Evolutionary conservation across 37 sponge, comb jelly and placozoan species (phyloP).

Genomic region (Hexactinellida sp.): DNA sequence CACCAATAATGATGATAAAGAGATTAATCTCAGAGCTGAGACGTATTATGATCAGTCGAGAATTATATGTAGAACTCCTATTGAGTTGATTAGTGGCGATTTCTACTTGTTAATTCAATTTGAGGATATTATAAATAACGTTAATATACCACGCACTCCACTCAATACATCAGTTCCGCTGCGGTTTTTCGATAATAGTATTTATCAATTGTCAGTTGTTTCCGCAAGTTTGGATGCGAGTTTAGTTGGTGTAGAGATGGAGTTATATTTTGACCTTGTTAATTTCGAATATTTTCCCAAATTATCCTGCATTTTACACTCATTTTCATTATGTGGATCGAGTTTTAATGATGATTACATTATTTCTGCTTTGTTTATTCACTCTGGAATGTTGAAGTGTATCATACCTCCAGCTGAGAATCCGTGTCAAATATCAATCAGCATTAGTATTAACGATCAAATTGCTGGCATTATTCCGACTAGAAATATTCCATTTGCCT

Average conservation of each 20-base stretch:
- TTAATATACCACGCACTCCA: background rate
- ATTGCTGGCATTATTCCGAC: conserved; percentile 28
- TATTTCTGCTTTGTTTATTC: conserved; percentile 27
- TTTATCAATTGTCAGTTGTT: background rate
- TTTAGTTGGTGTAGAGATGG: background rate
- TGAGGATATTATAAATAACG: background rate
- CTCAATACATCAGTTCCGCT: background rate
- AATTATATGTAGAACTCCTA: background rate
- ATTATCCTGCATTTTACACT: background rate
- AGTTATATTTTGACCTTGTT: background rate
- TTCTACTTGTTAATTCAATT: background rate
- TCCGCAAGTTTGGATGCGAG: background rate
- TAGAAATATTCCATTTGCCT: background rate
- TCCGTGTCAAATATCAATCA: conserved; percentile 42
- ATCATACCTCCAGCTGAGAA: conserved; percentile 32
- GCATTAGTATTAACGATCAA: conserved; percentile 51
- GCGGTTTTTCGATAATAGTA: background rate
- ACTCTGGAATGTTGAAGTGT: conserved; percentile 25
- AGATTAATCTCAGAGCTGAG: background rate
- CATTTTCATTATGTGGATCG: background rate
- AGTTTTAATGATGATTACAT: background rate
- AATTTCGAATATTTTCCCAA: background rate
- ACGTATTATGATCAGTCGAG: background rate
- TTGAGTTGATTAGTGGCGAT: background rate
- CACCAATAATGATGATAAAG: background rate